Conservation (phyloP, 2,888 invertebrate genomes). For the Ectemnius cavifrons region DNA sequence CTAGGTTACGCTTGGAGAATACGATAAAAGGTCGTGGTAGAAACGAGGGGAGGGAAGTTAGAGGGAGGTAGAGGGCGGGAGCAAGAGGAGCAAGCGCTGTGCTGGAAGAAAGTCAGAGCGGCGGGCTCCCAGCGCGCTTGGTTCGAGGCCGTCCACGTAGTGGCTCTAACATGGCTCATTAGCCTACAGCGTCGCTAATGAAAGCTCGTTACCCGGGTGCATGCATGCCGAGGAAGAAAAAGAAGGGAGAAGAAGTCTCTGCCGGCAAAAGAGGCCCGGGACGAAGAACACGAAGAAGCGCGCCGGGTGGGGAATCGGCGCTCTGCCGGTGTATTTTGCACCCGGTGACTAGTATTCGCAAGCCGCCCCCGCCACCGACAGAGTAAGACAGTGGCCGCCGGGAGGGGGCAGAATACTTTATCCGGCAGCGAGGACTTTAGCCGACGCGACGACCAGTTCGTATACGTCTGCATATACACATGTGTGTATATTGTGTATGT, state of each 20-base stretch:
- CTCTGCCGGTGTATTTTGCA: conserved; percentile 60
- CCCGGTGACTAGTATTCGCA: conserved; percentile 64
- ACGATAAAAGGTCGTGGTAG: background rate
- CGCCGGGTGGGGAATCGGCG: conserved; percentile 43
- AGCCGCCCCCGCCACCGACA: conserved; percentile 62
- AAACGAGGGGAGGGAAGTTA: conserved; percentile 2
- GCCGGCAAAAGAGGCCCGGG: conserved; percentile 17
- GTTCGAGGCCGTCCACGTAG: conserved; percentile 56
- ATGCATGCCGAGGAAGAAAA: conserved; percentile 61
- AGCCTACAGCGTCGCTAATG: conserved; percentile 78
- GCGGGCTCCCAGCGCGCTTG: conserved; percentile 31
- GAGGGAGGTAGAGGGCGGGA: conserved; percentile 2
- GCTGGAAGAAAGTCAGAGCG: conserved; percentile 39
- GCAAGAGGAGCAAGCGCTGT: background rate
- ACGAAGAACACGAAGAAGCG: conserved; percentile 52
- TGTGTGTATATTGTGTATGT: too few species aligned
- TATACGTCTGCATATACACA: conserved; percentile 15
- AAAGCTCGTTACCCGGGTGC: conserved; percentile 76
- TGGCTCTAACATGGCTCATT: conserved; percentile 74
- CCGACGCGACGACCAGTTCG: conserved; percentile 44
- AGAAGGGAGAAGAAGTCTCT: conserved; percentile 22
- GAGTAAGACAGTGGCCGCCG: conserved; percentile 22
- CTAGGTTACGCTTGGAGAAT: background rate
- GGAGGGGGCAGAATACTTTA: too few species aligned
- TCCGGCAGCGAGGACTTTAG: conserved; percentile 32